Conservation (phyloP, 2,888 invertebrate genomes). For the Andrena camellia region DNA sequence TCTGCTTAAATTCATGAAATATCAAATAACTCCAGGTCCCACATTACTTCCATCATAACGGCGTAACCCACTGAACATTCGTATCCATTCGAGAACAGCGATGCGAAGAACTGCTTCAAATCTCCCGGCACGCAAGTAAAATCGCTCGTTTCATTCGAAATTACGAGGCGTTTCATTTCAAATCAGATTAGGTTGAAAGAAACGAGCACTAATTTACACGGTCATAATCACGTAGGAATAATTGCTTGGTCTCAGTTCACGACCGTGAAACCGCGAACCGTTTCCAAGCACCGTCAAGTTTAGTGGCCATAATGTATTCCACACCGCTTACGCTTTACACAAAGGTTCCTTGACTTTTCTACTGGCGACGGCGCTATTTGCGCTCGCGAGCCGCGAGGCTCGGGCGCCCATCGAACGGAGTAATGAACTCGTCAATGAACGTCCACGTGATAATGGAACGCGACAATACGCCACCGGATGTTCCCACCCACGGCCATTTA, state of each 20-base stretch:
- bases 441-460: slow-evolving; percentile 63
- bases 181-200: slow-evolving; percentile 2
- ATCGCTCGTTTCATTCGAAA: too few relatives aligned
- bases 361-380: slow-evolving; percentile 32
- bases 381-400: slow-evolving; percentile 33
- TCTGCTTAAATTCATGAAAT: too few relatives aligned
- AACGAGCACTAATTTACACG: neutral
- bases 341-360: slow-evolving; percentile 56
- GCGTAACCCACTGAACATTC: too few relatives aligned
- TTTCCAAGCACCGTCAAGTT: slow-evolving; percentile 38
- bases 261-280: slow-evolving; percentile 51
- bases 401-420: slow-evolving; percentile 47
- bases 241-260: slow-evolving; percentile 29
- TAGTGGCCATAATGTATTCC: slow-evolving; percentile 3
- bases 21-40: too few relatives aligned
- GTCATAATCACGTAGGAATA: slow-evolving; percentile 33
- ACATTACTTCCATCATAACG: too few relatives aligned
- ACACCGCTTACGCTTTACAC: slow-evolving; percentile 42
- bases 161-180: neutral
- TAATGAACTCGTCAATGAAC: slow-evolving; percentile 66
- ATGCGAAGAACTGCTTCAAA: too few relatives aligned
- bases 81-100: too few relatives aligned
- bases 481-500: slow-evolving; percentile 36
- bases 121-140: too few relatives aligned
- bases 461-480: slow-evolving; percentile 48